These are phyloP conservation scores for Conops quadrifasciatus DNA, from an alignment of 2,888 invertebrate species.

Conservation along the genomic window DNA sequence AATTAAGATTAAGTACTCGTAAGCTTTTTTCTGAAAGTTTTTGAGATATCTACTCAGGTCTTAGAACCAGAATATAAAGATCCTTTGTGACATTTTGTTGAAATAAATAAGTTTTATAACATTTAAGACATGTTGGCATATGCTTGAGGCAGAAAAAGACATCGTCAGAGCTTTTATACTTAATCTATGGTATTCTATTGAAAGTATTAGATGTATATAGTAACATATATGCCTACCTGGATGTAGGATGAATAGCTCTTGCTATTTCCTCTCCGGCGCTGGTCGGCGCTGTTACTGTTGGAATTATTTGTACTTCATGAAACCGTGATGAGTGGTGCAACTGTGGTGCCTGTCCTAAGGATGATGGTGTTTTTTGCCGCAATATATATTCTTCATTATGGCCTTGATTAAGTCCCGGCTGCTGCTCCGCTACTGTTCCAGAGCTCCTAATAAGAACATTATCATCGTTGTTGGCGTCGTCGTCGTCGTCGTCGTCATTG, in stretches of 20 bases:
- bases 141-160: no score
- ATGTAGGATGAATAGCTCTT: conserved; percentile 36
- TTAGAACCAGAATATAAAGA: no score
- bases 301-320: conserved; percentile 35
- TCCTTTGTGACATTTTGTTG: no score
- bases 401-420: conserved; percentile 20
- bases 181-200: no score
- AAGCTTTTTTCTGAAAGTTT: no score
- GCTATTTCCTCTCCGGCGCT: conserved; percentile 31
- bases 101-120: no score
- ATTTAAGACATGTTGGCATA: no score
- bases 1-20: no score
- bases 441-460: conserved; percentile 28
- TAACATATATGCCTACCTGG: conserved; percentile 36
- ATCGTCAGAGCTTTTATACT: no score
- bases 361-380: conserved; percentile 14
- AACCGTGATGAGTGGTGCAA: background rate
- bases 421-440: conserved; percentile 42
- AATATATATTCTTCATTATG: conserved; percentile 39
- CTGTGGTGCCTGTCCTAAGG: background rate
- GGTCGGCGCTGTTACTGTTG: conserved; percentile 38
- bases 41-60: no score
- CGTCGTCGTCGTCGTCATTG: conserved; percentile 40
- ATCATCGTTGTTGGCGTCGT: conserved; percentile 23
- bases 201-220: no score